Conservation (phyloP, 2,113 vertebrate genomes). For the Leptodactylus fuscus region DNA sequence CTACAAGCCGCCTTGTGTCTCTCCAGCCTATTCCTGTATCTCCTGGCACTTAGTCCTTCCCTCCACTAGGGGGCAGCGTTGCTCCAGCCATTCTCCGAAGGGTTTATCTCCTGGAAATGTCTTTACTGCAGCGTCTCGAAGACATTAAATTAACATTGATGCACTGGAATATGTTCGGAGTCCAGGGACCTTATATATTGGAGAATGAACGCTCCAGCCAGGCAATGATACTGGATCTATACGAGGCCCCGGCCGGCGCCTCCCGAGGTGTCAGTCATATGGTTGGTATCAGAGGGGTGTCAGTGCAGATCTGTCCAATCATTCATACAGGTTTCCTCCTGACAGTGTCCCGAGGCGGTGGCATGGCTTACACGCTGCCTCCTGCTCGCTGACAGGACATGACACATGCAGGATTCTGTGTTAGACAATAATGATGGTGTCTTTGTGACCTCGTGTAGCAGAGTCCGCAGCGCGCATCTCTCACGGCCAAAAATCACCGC, state of each 20-base stretch:
- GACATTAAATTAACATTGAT: conserved; percentile 60
- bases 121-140: conserved; percentile 45
- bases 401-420: conserved; percentile 61
- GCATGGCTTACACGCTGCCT: not conserved
- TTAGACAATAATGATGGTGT: conserved; percentile 60
- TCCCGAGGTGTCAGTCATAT: not conserved
- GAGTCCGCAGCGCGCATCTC: not conserved
- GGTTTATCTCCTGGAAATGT: not conserved
- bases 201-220: conserved; percentile 69
- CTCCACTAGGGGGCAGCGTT: conserved; percentile 65
- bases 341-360: not conserved
- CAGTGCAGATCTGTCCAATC: conserved; percentile 68
- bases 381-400: conserved; percentile 53
- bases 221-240: conserved; percentile 60
- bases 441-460: accelerated
- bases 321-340: conserved; percentile 60
- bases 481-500: not conserved
- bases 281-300: conserved; percentile 65
- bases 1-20: no score
- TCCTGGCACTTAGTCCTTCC: not conserved
- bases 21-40: no score
- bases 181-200: conserved; percentile 61
- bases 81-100: not conserved
- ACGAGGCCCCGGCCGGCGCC: conserved; percentile 19
- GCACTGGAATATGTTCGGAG: conserved; percentile 61